Base-by-base conservation (phyloP, 2,113 vertebrate species). In the Thermophis baileyi region DNA sequence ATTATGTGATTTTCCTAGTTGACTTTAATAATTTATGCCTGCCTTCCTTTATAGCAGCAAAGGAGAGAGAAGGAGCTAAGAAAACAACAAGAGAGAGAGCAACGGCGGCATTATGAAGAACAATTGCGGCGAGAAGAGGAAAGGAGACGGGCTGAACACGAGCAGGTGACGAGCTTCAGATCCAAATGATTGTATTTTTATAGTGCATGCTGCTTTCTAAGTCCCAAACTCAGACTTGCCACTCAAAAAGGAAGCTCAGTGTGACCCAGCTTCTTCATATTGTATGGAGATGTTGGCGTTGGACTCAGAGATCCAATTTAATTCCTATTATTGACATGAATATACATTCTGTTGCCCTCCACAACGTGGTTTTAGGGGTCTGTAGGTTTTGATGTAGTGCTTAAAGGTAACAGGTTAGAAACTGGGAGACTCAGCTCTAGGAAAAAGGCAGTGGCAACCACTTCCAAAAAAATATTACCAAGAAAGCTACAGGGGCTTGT, bases 31-130 rank as follows among this genome's bases (percentile, higher is more conserved):
- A 40, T 55, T 57, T 89, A 20, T 89, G 55, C 11, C 20, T 35
- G 8, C 54, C 30, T 87, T 57, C 20, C 46, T 94, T 94, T 55
- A 88, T 96, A 99, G 99, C 99, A 99, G 97, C 99, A 99, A 93
- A 98, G 98, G 11, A 97, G 99, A 0, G 99, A 99, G 97, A 99
- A 99, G 25, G 99, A 99, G 95, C 95, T 99, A 94, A 97, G 99
- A 94, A 99, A 99, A 95, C 99, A 99, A 97, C 99, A 99, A 98
- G 99, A 99, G 96, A 95, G 99, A n/a, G 99, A 99, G 95, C 99
- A 99, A 97, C 97, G 99, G 87, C 96, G 99, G 90, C 97, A 99
- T 92, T 99, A 99, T 2, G 99, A 99, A 97, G 99, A 99, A 96
- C 98, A 99, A 97, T 97, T 99, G 93, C 98, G 99, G 40, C 95